These are phyloP conservation scores for Phanerotoma sp. DNA, from an alignment of 2,888 invertebrate genomes.

Conservation along the genomic window DNA sequence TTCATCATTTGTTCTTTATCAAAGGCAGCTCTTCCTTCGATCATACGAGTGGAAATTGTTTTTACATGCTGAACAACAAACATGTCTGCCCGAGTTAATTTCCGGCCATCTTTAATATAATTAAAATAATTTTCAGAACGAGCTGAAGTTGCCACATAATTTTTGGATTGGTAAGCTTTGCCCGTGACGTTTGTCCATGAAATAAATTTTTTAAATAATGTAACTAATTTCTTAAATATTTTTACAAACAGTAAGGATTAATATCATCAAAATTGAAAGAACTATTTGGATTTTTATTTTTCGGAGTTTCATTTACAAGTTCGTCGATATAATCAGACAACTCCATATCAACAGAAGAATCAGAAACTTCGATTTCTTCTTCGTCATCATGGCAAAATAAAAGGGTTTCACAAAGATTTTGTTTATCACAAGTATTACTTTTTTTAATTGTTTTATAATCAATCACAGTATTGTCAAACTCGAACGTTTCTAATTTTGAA, in stretches of 20 bases:
- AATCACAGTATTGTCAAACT: slow-evolving; percentile 8
- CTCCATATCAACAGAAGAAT: neutral
- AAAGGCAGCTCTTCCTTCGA: neutral
- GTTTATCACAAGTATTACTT: neutral
- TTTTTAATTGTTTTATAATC: neutral
- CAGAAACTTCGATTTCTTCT: neutral
- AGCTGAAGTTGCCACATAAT: neutral
- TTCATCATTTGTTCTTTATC: neutral
- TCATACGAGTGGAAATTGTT: neutral
- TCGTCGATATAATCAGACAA: neutral
- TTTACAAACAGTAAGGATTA: neutral
- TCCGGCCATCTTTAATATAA: neutral
- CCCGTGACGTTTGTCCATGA: neutral
- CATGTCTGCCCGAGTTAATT: neutral
- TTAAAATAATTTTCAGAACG: neutral
- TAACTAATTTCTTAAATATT: neutral
- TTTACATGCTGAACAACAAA: neutral
- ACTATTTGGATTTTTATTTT: neutral
- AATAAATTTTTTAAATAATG: neutral
- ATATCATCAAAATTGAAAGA: neutral
- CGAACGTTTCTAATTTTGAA: slow-evolving; percentile 13
- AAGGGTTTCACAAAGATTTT: neutral
- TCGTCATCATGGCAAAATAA: neutral
- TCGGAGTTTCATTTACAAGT: neutral
- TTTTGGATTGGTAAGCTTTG: neutral